Evolutionary conservation across 1,140 invertebrate species (phyloP).

Genomic region (Gonioctena quinquepunctata): DNA sequence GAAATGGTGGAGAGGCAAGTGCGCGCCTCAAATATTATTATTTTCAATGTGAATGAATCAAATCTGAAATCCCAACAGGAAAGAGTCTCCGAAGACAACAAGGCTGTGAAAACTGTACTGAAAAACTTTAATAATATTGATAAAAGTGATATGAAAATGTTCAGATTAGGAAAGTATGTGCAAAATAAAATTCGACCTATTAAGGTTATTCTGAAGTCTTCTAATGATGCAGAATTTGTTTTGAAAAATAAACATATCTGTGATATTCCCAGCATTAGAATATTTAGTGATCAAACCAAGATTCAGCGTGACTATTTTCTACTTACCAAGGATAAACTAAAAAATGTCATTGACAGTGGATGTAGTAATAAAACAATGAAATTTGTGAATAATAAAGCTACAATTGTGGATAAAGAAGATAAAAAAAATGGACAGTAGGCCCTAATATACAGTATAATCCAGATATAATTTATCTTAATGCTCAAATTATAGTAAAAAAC

Average conservation of each 20-base stretch:
- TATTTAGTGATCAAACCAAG: not conserved
- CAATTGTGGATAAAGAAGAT: not conserved
- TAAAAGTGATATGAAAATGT: not conserved
- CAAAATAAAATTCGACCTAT: not conserved
- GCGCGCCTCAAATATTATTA: too few relatives aligned
- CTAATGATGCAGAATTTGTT: not conserved
- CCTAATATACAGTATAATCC: not conserved
- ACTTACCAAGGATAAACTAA: not conserved
- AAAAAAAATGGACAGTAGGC: not conserved
- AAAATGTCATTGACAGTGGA: not conserved
- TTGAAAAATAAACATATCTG: slow-evolving; percentile 2
- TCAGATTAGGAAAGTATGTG: not conserved
- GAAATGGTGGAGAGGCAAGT: not conserved
- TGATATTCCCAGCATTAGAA: slow-evolving; percentile 2
- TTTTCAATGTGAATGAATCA: too few relatives aligned
- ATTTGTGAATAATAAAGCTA: not conserved
- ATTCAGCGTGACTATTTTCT: not conserved
- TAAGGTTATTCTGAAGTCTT: not conserved
- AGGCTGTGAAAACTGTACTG: not conserved
- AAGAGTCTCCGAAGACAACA: not conserved
- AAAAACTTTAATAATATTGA: not conserved
- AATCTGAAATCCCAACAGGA: not conserved
- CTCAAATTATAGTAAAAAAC: not conserved
- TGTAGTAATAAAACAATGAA: not conserved
- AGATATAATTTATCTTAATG: not conserved